Percentiles rank a stretch among this genome's conserved stretches.
Evolutionary conservation across 1,140 invertebrate species (phyloP).

Genomic region (Dendroctonus ponderosae): DNA sequence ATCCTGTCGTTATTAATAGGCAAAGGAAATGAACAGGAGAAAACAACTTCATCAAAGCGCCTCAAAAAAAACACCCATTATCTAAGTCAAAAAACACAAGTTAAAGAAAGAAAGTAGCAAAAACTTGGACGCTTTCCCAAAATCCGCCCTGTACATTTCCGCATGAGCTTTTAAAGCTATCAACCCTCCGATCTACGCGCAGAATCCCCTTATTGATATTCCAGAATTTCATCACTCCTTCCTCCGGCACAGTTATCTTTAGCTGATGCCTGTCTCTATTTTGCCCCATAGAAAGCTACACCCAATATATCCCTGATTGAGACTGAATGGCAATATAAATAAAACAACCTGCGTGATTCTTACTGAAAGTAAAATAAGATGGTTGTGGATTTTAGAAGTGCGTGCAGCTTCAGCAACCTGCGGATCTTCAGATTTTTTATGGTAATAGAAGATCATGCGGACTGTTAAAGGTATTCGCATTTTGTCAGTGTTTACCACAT

Average conservation of each 20-base stretch:
- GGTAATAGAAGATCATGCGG: no score
- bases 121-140: no score
- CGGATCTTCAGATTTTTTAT: no score
- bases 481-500: no score
- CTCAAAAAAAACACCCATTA: no score
- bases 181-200: slow-evolving; percentile 24
- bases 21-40: no score
- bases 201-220: slow-evolving; percentile 32
- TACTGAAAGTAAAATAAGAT: neutral
- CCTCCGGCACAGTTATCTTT: neutral
- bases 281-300: neutral
- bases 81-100: no score
- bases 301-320: neutral
- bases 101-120: no score
- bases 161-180: slow-evolving; percentile 5
- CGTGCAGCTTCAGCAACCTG: neutral
- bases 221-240: slow-evolving; percentile 12
- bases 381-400: neutral
- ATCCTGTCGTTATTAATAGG: no score
- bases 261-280: neutral
- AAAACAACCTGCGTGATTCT: neutral
- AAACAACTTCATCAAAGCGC: no score
- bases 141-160: slow-evolving; percentile 1
- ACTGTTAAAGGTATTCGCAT: no score
- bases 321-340: neutral